These are phyloP conservation scores for Pararge aegeria DNA, from an alignment of 1,140 invertebrate species.

Conservation along the genomic window DNA sequence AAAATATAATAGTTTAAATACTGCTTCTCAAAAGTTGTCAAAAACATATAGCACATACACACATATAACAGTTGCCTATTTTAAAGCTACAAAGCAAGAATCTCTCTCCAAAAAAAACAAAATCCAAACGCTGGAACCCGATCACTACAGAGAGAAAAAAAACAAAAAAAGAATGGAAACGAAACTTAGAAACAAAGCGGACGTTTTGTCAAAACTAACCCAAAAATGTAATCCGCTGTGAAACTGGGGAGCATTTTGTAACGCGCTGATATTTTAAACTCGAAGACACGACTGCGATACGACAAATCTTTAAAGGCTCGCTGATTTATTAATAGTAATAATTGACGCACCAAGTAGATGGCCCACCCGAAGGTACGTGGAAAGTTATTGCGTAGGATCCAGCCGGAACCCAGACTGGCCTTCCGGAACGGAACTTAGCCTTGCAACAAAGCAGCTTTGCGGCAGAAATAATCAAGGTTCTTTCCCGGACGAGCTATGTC, in stretches of 20 bases:
- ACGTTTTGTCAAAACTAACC: slow-evolving; percentile 23
- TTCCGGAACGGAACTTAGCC: too few species aligned
- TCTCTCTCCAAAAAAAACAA: neutral
- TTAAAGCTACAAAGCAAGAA: neutral
- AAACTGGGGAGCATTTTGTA: slow-evolving; percentile 9
- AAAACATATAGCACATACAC: too few species aligned
- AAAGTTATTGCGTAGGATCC: too few species aligned
- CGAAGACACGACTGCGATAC: neutral
- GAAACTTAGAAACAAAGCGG: slow-evolving; percentile 10
- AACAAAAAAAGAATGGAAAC: neutral
- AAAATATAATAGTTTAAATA: neutral
- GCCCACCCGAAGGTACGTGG: too few species aligned
- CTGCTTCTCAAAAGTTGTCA: neutral
- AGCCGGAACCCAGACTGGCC: too few species aligned
- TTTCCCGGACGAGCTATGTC: too few species aligned
- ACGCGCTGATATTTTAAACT: neutral
- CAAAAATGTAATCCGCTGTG: slow-evolving; percentile 21
- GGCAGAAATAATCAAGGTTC: too few species aligned
- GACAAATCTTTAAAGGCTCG: neutral
- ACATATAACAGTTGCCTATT: too few species aligned
- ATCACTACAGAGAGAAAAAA: slow-evolving; percentile 3
- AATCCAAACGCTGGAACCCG: slow-evolving; percentile 5
- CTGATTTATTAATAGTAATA: too few species aligned
- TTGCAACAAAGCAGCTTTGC: too few species aligned
- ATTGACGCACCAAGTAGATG: too few species aligned